Base-by-base conservation (phyloP, 1,140 invertebrate species). In the Heliconius nattereri region DNA sequence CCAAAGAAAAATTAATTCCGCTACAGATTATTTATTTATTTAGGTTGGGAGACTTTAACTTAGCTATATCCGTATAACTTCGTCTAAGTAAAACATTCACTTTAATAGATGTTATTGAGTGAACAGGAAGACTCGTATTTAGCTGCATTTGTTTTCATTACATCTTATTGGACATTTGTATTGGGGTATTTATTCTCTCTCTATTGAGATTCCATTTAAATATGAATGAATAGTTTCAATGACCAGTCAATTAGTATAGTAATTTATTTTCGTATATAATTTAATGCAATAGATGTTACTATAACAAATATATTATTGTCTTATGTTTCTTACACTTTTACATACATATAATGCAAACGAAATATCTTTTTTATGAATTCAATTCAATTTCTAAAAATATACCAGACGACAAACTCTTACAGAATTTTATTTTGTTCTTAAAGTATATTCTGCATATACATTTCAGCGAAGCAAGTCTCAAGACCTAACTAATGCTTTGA, bases 101-200 rank as follows among this genome's bases (percentile, higher is more conserved):
- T 83, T 84, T 85, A 88, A 85, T 73, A 66, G 73, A 81, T 72
- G 82, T 75, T 86, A 86, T 88, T 83, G 82, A 84, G 82, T 86
- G 84, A 88, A 87, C 85, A 85, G 85, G 85, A 86, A 87, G 86
- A 88, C 87, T 88, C 85, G 82, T 85, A 83, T 87, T 83, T 85
- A 89, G 84, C 76, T 85, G 86, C 86, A 91, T 92, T 89, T 89
- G 86, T 92, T 92, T 90, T 89, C 86, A 92, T 91, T 90, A 90
- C 86, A 83, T 52, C 66, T 74, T 84, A 85, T 84, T 82, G 82
- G 78, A 83, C 82, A 80, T 78, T 80, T 79, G 81, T 80, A 81
- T 81, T 45, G 80, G 78, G 80, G 79, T 78, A 75, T 70, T 82
- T 79, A 79, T 74, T 54, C 45, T 32, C 74, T 74, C 45, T 80